Evolutionary conservation across 1,140 invertebrate genomes (phyloP).

Genomic region (Heliconius congener): DNA sequence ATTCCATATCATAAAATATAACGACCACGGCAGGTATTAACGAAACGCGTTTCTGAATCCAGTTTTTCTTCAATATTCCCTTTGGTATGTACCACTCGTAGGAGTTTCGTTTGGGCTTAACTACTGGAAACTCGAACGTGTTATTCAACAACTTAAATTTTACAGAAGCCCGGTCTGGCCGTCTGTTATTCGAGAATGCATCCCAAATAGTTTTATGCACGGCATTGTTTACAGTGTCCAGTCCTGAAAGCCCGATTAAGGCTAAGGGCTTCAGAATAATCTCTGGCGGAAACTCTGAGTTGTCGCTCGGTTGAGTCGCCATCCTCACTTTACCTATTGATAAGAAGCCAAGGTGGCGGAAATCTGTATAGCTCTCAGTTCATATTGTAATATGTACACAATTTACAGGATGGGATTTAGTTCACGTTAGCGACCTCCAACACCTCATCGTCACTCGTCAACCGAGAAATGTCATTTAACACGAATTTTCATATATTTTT

Average conservation of each 20-base stretch:
- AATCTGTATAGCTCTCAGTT: conserved; percentile 46
- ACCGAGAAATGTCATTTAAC: conserved; percentile 30
- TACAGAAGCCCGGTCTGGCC: conserved; percentile 90
- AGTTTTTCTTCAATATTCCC: conserved; percentile 96
- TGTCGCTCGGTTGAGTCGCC: conserved; percentile 79
- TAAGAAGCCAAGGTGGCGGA: conserved; percentile 8
- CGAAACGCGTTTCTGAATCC: conserved; percentile 97
- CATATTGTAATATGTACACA: conserved; percentile 44
- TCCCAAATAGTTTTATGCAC: conserved; percentile 96
- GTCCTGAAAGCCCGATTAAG: conserved; percentile 91
- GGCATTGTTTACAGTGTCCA: conserved; percentile 92
- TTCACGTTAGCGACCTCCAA: conserved; percentile 47
- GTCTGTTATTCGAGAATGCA: conserved; percentile 91
- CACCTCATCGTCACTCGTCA: conserved; percentile 57
- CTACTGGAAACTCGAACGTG: conserved; percentile 92
- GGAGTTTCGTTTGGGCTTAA: conserved; percentile 94
- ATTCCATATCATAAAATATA: conserved; percentile 98
- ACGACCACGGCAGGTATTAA: conserved; percentile 95
- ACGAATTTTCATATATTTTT: neutral
- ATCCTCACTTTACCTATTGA: conserved; percentile 44
- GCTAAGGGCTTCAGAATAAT: conserved; percentile 90
- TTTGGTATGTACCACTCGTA: conserved; percentile 98
- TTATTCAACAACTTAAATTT: conserved; percentile 91
- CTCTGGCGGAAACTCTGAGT: conserved; percentile 87
- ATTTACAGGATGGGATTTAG: conserved; percentile 34